phyloP scores from a whole-genome alignment of 2,113 vertebrate genomes.

The Pteropus alecto region DNA sequence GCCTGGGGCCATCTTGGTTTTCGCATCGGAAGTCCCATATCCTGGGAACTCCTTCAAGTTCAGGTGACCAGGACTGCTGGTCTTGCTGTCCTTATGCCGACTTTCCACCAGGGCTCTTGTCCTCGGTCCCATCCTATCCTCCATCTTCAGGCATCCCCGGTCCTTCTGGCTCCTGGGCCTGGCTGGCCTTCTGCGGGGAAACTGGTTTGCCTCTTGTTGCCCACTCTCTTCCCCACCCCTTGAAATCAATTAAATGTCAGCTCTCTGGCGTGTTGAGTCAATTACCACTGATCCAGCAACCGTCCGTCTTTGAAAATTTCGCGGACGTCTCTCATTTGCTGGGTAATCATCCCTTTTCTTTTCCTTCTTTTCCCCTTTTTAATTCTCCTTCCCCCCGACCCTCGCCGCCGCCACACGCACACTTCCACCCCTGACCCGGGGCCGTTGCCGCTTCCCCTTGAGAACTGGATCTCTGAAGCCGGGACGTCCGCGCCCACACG shows the following conservation, averaged over 20 bases:
- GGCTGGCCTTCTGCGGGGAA: neutral
- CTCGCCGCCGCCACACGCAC: no score
- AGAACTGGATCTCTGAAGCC: no score
- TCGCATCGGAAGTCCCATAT: neutral
- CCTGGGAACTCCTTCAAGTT: neutral
- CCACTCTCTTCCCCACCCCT: neutral
- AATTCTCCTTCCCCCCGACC: no score
- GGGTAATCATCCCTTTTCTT: no score
- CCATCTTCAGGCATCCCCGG: neutral
- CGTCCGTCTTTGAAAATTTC: neutral
- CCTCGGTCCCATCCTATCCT: neutral
- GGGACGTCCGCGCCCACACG: no score
- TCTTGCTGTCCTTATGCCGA: neutral
- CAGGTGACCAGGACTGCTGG: neutral
- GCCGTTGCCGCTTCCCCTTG: no score
- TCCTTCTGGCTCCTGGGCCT: neutral
- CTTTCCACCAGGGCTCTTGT: neutral
- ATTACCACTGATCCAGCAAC: neutral
- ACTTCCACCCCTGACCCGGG: no score
- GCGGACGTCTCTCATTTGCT: neutral
- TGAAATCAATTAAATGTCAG: neutral
- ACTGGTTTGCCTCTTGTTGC: neutral
- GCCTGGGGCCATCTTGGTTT: neutral
- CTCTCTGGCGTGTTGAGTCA: neutral
- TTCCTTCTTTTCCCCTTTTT: neutral